Percentiles rank a stretch among this genome's conserved stretches.
phyloP scores from a whole-genome alignment of 2,888 invertebrate species.

The Corbicula japonica region DNA sequence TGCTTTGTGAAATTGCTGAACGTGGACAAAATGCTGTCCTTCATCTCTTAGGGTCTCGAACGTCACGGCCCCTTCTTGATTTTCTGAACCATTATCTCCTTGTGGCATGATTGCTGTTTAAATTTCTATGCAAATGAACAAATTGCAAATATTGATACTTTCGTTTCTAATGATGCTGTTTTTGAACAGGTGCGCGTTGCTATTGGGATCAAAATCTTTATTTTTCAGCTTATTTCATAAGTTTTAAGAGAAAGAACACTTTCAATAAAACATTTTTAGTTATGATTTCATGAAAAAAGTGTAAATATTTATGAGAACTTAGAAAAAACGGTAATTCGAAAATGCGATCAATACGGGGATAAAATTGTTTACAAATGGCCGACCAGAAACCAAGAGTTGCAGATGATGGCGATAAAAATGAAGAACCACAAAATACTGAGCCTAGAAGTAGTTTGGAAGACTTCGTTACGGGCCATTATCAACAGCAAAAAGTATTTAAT shows the following conservation, averaged over 20 bases:
- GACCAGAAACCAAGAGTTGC: conserved; percentile 45
- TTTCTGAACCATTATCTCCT: conserved; percentile 76
- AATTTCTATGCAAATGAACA: conserved; percentile 12
- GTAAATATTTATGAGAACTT: neutral
- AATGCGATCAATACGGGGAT: neutral
- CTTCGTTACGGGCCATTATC: conserved; percentile 77
- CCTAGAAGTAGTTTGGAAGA: conserved; percentile 67
- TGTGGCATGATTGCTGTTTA: conserved; percentile 65
- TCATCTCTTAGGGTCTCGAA: conserved; percentile 83
- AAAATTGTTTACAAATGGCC: conserved; percentile 73
- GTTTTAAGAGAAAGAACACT: too few species aligned
- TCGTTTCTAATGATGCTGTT: conserved; percentile 51
- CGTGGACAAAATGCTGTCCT: conserved; percentile 82
- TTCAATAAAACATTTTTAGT: too few species aligned
- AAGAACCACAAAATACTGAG: conserved; percentile 3
- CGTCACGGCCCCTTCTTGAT: conserved; percentile 72
- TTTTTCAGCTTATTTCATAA: too few species aligned
- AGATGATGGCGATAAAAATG: conserved; percentile 42
- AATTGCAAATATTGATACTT: conserved; percentile 28
- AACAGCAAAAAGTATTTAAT: conserved; percentile 80
- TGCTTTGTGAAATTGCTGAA: conserved; percentile 82
- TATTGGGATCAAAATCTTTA: neutral
- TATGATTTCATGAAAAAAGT: too few species aligned
- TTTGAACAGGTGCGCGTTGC: conserved; percentile 55
- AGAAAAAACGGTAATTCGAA: conserved; percentile 5